Percentiles rank a stretch among this genome's conserved stretches.
Conservation (phyloP, 2,797 vertebrate species). For the Platyrinchus mystaceus region DNA sequence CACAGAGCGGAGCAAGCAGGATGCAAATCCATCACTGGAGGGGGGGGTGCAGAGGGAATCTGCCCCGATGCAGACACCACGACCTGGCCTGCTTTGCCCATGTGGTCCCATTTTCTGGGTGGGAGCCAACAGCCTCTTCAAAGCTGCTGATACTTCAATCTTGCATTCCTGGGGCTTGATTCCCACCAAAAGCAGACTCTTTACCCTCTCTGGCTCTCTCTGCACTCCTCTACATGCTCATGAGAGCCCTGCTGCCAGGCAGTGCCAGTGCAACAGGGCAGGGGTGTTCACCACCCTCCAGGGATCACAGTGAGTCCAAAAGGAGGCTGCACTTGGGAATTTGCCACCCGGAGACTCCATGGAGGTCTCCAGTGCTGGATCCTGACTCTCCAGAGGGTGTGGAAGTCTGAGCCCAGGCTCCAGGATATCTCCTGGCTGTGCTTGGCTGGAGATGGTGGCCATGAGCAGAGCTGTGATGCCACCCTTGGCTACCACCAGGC, state of each 20-base stretch:
- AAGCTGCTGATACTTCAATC: background rate
- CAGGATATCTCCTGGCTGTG: background rate
- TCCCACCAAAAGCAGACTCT: background rate
- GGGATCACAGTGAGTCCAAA: background rate
- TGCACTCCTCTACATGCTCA: rapidly evolving
- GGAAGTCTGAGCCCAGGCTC: background rate
- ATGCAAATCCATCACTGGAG: background rate
- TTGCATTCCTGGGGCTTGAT: background rate
- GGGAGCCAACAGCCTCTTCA: background rate
- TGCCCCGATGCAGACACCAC: background rate
- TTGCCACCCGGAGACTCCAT: background rate
- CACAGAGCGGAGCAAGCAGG: no score
- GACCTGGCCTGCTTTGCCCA: background rate
- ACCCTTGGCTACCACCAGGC: background rate
- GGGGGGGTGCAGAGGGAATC: background rate
- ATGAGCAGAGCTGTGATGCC: background rate
- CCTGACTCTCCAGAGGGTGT: background rate
- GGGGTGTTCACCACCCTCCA: rapidly evolving
- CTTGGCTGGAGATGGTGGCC: background rate
- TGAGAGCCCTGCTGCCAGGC: background rate
- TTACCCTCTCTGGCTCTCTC: background rate
- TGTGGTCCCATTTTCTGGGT: rapidly evolving
- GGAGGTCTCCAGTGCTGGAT: background rate
- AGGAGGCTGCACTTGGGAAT: background rate
- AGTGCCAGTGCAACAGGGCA: background rate